Evolutionary conservation across 2,113 vertebrate species (phyloP).

Genomic region (Hippocampus abdominalis): DNA sequence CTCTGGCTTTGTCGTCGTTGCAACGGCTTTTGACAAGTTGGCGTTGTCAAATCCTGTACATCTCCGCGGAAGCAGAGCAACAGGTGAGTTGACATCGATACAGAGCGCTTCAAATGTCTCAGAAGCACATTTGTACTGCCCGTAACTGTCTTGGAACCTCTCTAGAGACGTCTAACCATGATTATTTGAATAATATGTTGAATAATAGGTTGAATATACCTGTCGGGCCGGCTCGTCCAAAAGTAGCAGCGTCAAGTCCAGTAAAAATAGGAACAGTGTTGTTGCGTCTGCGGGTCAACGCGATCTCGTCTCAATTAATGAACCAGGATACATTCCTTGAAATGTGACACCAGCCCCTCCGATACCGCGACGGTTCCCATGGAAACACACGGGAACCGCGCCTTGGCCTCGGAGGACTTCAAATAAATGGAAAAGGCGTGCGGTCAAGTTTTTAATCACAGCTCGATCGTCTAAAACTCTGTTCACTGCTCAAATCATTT

Average conservation of each 20-base stretch:
- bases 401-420: too few species aligned
- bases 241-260: neutral
- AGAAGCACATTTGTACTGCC: neutral
- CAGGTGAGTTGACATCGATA: neutral
- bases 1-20: neutral
- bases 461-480: neutral
- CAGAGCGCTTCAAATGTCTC: neutral
- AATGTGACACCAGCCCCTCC: too few species aligned
- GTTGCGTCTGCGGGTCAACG: too few species aligned
- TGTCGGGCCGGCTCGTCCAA: neutral
- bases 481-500: neutral
- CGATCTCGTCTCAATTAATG: too few species aligned
- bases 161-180: neutral
- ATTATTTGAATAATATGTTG: neutral
- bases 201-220: neutral
- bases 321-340: too few species aligned
- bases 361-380: neutral
- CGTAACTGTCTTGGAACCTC: neutral
- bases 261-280: neutral
- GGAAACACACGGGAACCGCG: too few species aligned
- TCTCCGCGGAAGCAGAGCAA: neutral
- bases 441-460: neutral
- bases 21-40: neutral
- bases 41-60: neutral
- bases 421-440: neutral